Evolutionary conservation across 2,888 invertebrate species (phyloP).

Genomic region (Limnephilus auricula): DNA sequence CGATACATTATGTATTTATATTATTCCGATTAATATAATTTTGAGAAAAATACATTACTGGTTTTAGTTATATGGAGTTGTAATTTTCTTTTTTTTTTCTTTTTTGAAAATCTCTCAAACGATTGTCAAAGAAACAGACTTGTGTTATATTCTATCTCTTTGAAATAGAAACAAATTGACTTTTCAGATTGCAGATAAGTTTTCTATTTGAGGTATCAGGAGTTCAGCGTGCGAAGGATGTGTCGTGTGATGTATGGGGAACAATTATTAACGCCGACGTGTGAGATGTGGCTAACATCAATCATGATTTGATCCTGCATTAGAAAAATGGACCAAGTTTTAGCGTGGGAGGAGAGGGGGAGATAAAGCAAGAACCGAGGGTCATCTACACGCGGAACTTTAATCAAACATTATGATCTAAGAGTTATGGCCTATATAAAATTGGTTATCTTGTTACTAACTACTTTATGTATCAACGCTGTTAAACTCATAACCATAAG

Average conservation of each 20-base stretch:
- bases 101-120: no score
- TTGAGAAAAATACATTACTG: no score
- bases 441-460: no score
- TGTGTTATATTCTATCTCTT: neutral
- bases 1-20: no score
- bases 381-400: neutral
- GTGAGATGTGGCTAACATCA: neutral
- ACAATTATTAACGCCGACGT: neutral
- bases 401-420: neutral
- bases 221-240: neutral
- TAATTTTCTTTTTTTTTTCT: no score
- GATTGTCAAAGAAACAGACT: no score
- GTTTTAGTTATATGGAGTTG: no score
- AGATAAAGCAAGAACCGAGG: neutral
- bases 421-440: no score
- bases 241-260: neutral
- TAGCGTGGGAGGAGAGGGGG: neutral
- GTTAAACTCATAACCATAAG: no score
- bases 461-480: no score
- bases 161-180: neutral
- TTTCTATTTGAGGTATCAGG: neutral
- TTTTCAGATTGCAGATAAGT: neutral
- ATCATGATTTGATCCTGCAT: constrained; percentile 2
- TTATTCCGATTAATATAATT: no score
- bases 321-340: neutral